Conservation (phyloP, 1,140 invertebrate genomes). For the Philopotamus ludificatus region DNA sequence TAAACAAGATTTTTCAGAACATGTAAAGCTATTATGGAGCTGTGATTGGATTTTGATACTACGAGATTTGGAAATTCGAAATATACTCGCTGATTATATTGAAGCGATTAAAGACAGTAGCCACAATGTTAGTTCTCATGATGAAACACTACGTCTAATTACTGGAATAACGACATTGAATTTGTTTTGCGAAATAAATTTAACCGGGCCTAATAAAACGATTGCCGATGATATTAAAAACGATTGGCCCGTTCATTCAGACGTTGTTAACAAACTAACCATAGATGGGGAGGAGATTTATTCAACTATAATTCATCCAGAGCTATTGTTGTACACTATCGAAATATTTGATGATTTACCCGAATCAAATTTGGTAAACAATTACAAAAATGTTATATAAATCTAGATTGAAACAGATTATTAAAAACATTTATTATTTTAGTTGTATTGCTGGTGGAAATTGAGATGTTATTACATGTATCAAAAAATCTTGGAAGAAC, state of each 20-base stretch:
- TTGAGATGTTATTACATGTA: conserved; percentile 70
- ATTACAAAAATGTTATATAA: too few species aligned
- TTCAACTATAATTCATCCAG: conserved; percentile 63
- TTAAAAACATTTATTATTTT: too few species aligned
- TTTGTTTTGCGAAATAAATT: conserved; percentile 78
- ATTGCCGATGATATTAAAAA: conserved; percentile 47
- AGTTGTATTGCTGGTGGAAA: conserved; percentile 70
- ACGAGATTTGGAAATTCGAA: too few species aligned
- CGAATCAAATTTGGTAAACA: conserved; percentile 47
- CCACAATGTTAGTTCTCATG: too few species aligned
- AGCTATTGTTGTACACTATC: conserved; percentile 66
- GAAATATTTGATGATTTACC: conserved; percentile 61
- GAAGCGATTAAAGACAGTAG: too few species aligned
- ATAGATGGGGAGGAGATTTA: conserved; percentile 64
- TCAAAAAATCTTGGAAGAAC: conserved; percentile 73
- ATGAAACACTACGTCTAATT: conserved; percentile 45
- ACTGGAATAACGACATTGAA: conserved; percentile 63
- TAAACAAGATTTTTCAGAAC: too few species aligned
- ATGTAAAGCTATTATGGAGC: neutral
- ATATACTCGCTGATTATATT: too few species aligned
- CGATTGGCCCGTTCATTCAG: conserved; percentile 48
- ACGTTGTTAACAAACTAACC: conserved; percentile 52
- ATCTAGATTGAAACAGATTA: too few species aligned
- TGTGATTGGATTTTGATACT: neutral
- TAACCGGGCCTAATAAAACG: conserved; percentile 67